Percentiles rank a stretch among this genome's conserved stretches.
Conservation (phyloP, 1,140 invertebrate genomes). For the Tachypleus tridentatus region DNA sequence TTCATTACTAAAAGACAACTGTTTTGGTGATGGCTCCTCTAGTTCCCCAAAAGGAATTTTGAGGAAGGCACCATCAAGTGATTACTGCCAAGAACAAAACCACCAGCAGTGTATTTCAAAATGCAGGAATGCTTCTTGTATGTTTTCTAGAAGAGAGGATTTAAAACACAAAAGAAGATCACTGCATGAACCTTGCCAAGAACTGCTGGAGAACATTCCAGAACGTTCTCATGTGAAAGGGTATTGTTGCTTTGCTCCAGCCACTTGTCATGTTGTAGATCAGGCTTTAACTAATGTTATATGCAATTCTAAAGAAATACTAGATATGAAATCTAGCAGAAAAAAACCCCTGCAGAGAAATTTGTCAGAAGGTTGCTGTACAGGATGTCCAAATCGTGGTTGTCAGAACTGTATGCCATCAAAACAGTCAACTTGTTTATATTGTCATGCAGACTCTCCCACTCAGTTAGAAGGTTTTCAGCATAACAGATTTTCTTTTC, state of each 20-base stretch:
- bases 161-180: constrained; percentile 1
- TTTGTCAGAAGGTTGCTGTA: not conserved
- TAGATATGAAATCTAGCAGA: no score
- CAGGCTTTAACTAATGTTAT: not conserved
- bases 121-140: not conserved
- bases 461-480: not conserved
- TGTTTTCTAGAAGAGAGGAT: not conserved
- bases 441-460: not conserved
- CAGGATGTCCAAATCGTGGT: not conserved
- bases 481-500: not conserved
- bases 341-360: not conserved
- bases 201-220: constrained; percentile 4
- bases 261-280: not conserved
- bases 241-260: not conserved
- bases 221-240: not conserved
- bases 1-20: constrained; percentile 37
- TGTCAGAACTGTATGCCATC: not conserved
- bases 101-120: not conserved
- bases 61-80: constrained; percentile 34
- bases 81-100: constrained; percentile 15
- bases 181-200: constrained; percentile 1
- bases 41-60: constrained; percentile 55
- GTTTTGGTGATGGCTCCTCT: constrained; percentile 37
- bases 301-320: not conserved
- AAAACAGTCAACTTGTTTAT: not conserved